Evolutionary conservation across 2,797 vertebrate genomes (phyloP).

Genomic region (Enteromius fasciolatus): DNA sequence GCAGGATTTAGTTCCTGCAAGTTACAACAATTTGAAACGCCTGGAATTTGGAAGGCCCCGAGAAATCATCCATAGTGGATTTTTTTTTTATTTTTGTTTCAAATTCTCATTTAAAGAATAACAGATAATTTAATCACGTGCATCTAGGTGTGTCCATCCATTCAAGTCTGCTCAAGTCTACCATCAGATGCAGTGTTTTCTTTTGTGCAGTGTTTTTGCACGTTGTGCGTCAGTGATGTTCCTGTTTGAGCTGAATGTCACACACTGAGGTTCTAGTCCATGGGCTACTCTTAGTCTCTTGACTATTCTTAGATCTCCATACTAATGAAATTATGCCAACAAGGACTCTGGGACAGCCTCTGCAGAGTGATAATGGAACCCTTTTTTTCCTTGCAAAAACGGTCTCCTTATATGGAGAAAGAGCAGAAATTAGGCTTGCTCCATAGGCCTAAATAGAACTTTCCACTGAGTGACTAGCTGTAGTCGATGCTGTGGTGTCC

Average conservation of each 20-base stretch:
- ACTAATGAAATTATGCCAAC: slow-evolving; percentile 54
- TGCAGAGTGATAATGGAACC: slow-evolving; percentile 50
- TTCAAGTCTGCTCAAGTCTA: slow-evolving; percentile 6
- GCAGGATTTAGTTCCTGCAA: neutral
- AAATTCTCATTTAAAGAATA: neutral
- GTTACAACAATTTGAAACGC: too few species aligned
- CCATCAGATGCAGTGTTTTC: neutral
- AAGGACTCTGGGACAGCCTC: slow-evolving; percentile 48
- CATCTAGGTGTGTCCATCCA: neutral
- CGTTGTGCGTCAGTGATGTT: neutral
- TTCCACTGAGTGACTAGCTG: slow-evolving; percentile 28
- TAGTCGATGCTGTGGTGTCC: neutral
- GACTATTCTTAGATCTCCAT: slow-evolving; percentile 52
- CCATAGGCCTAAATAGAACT: slow-evolving; percentile 43
- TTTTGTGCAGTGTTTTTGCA: neutral
- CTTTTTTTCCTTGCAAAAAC: slow-evolving; percentile 31
- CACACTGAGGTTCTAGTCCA: slow-evolving; percentile 26
- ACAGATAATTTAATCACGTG: neutral
- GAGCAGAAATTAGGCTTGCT: slow-evolving; percentile 17
- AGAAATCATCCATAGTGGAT: neutral
- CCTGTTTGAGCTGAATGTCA: neutral
- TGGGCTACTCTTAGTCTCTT: slow-evolving; percentile 39
- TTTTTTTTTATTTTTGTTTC: neutral
- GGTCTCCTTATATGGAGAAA: slow-evolving; percentile 51
- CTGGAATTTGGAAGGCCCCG: neutral